These are phyloP conservation scores for Rhagium mordax DNA, from an alignment of 2,888 invertebrate genomes.

Conservation along the genomic window DNA sequence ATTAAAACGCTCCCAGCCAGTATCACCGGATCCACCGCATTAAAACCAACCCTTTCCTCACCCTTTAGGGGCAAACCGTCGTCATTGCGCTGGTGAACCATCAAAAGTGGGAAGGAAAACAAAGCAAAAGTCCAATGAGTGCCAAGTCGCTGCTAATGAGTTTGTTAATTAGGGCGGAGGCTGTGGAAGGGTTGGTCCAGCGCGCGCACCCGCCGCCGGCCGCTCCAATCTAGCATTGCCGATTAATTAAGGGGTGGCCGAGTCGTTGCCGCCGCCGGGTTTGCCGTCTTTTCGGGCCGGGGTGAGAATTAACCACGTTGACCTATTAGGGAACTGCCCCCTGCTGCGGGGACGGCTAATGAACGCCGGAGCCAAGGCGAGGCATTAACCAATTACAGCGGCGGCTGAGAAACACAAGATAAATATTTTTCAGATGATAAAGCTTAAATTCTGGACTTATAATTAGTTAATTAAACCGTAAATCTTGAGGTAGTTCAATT, in stretches of 20 bases:
- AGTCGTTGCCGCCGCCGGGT: conserved; percentile 52
- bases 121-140: conserved; percentile 49
- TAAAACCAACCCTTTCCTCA: conserved; percentile 40
- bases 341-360: conserved; percentile 48
- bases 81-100: conserved; percentile 7
- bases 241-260: conserved; percentile 69
- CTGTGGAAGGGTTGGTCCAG: conserved; percentile 68
- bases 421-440: conserved; percentile 31
- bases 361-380: conserved; percentile 35
- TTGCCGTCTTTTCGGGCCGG: conserved; percentile 46
- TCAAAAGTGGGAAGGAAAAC: conserved; percentile 45
- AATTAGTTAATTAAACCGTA: too few species aligned
- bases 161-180: conserved; percentile 68
- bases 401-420: conserved; percentile 42
- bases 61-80: conserved; percentile 17
- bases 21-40: conserved; percentile 3
- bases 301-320: conserved; percentile 58
- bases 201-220: conserved; percentile 71
- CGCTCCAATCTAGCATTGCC: conserved; percentile 65
- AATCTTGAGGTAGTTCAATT: too few species aligned
- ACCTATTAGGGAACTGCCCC: conserved; percentile 53
- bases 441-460: too few species aligned
- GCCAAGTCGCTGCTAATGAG: conserved; percentile 59
- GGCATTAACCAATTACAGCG: conserved; percentile 50
- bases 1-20: conserved; percentile 36